Percentiles rank a stretch among this genome's conserved stretches.
phyloP scores from a whole-genome alignment of 2,888 invertebrate species.

The Hyposoter dolosus region DNA sequence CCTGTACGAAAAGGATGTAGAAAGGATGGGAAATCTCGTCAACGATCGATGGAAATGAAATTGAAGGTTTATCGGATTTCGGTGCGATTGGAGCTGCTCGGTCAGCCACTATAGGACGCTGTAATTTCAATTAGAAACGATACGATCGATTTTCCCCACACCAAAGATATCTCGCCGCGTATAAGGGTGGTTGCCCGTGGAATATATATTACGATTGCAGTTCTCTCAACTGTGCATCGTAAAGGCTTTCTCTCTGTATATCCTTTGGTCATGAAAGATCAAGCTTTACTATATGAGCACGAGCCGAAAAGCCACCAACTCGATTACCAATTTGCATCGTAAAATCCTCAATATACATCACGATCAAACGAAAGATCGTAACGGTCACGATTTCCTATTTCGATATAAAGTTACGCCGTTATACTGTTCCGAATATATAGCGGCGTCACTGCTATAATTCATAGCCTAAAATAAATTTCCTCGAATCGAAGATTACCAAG shows the following conservation, averaged over 20 bases:
- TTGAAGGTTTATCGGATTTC: conserved; percentile 63
- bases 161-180: conserved; percentile 4
- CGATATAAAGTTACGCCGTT: background rate
- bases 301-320: conserved; percentile 58
- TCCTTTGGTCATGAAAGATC: conserved; percentile 12
- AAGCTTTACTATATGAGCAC: background rate
- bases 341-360: conserved; percentile 21
- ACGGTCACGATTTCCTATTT: background rate
- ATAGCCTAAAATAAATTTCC: background rate
- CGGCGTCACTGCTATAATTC: background rate
- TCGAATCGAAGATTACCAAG: background rate
- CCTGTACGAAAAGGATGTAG: background rate
- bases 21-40: conserved; percentile 15
- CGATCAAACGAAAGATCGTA: conserved; percentile 1
- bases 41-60: conserved; percentile 56
- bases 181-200: conserved; percentile 3
- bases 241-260: conserved; percentile 1
- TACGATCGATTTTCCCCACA: conserved; percentile 40
- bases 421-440: background rate
- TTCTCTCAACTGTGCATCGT: conserved; percentile 32
- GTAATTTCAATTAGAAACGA: conserved; percentile 65
- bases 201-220: conserved; percentile 12
- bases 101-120: conserved; percentile 18
- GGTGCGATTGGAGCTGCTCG: conserved; percentile 39
- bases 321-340: conserved; percentile 76